These are phyloP conservation scores for Athetis lepigone DNA, from an alignment of 2,888 invertebrate species.

Conservation along the genomic window DNA sequence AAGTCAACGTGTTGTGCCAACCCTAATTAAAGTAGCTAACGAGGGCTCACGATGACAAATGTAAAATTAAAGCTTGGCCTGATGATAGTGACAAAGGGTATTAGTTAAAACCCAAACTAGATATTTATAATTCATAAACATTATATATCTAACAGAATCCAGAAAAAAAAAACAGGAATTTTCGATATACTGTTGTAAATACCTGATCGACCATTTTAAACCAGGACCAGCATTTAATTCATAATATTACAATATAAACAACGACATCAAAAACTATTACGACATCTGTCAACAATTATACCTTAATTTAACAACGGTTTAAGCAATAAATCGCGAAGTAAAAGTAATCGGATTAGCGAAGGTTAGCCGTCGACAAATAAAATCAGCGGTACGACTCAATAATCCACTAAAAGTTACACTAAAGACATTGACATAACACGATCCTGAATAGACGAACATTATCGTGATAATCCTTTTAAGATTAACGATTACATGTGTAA, in stretches of 20 bases:
- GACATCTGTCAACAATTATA: slow-evolving; percentile 24
- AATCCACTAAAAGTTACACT: slow-evolving; percentile 28
- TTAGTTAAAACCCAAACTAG: neutral
- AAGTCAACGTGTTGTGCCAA: too few species aligned
- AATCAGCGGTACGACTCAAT: slow-evolving; percentile 26
- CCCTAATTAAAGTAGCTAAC: too few species aligned
- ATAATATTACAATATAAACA: slow-evolving; percentile 6
- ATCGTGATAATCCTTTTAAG: slow-evolving; percentile 33
- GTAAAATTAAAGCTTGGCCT: slow-evolving; percentile 2
- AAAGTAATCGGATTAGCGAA: slow-evolving; percentile 45
- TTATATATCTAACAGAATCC: neutral
- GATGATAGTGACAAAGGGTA: slow-evolving; percentile 15
- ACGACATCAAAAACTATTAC: slow-evolving; percentile 19
- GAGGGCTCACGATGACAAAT: too few species aligned
- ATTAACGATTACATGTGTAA: slow-evolving; percentile 38
- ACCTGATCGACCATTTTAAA: neutral
- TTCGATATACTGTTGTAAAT: neutral
- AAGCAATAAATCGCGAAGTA: slow-evolving; percentile 45
- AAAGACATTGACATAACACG: slow-evolving; percentile 30
- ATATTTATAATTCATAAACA: slow-evolving; percentile 11
- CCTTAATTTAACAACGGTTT: slow-evolving; percentile 38
- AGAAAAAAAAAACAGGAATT: too few species aligned
- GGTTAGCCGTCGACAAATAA: slow-evolving; percentile 36
- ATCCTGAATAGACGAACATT: slow-evolving; percentile 27
- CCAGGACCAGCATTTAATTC: neutral